phyloP scores from a whole-genome alignment of 1,140 invertebrate species.

The Hylyphantes graminicola region DNA sequence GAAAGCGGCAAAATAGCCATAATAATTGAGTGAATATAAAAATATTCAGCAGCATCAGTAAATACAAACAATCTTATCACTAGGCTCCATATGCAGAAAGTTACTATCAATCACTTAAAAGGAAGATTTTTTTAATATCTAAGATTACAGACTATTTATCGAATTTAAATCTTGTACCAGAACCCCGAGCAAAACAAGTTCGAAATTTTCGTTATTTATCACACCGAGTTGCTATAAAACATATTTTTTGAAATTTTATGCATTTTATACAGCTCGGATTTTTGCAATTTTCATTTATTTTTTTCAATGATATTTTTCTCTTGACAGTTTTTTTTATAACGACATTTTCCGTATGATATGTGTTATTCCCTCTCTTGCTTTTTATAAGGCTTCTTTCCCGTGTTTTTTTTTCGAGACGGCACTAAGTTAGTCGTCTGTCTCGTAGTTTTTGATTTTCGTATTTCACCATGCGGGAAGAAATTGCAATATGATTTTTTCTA shows the following conservation, averaged over 20 bases:
- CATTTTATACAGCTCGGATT: slow-evolving; percentile 19
- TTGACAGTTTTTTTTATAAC: slow-evolving; percentile 41
- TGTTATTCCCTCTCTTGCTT: slow-evolving; percentile 7
- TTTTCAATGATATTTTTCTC: slow-evolving; percentile 28
- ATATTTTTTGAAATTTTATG: slow-evolving; percentile 6
- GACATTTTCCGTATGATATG: slow-evolving; percentile 31
- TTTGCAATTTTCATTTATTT: not conserved
- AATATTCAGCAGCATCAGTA: not conserved
- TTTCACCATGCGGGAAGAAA: not conserved
- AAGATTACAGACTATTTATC: not conserved
- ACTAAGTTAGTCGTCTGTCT: not conserved
- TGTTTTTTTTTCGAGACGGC: not conserved
- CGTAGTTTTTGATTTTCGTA: slow-evolving; percentile 34
- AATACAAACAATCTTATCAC: not conserved
- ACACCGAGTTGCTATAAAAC: slow-evolving; percentile 30
- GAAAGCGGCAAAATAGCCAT: not conserved
- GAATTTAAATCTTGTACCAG: slow-evolving; percentile 21
- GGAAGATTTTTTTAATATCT: not conserved
- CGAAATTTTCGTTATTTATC: slow-evolving; percentile 28
- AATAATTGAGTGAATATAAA: not conserved
- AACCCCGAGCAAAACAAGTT: slow-evolving; percentile 26
- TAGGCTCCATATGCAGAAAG: not conserved
- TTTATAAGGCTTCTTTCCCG: not conserved
- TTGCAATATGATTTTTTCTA: too few species aligned
- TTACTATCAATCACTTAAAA: slow-evolving; percentile 11